Percentiles rank a stretch among this genome's conserved stretches.
These are phyloP conservation scores for Xanthorhoe designata DNA, from an alignment of 2,888 invertebrate species.

Conservation along the genomic window DNA sequence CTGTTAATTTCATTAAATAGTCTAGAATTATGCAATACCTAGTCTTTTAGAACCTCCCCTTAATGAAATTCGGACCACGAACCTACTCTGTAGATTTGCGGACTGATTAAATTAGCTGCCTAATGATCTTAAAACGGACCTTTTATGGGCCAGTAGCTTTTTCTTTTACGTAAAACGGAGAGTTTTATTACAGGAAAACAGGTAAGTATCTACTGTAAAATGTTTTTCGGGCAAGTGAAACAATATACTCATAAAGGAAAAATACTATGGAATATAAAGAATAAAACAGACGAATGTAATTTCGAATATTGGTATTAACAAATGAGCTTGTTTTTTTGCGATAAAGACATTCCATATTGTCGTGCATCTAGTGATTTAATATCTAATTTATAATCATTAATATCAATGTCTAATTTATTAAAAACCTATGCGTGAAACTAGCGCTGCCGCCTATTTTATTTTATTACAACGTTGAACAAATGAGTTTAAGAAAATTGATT, in stretches of 20 bases:
- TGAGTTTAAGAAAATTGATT: no score
- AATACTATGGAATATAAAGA: no score
- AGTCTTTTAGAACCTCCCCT: slow-evolving; percentile 48
- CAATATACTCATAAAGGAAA: not conserved
- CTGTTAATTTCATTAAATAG: no score
- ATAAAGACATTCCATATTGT: not conserved
- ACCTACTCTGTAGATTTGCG: slow-evolving; percentile 52
- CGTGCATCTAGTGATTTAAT: no score
- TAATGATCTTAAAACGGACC: slow-evolving; percentile 63
- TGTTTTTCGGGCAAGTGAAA: not conserved
- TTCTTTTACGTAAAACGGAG: slow-evolving; percentile 21
- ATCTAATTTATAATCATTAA: no score
- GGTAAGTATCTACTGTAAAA: not conserved
- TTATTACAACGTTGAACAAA: no score
- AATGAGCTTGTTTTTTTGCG: not conserved
- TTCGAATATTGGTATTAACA: not conserved
- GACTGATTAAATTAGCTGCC: slow-evolving; percentile 69
- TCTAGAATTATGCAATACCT: not conserved
- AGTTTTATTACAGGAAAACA: slow-evolving; percentile 21
- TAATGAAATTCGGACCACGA: slow-evolving; percentile 67
- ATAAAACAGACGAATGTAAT: no score
- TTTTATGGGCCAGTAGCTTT: slow-evolving; percentile 46
- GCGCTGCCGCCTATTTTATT: no score
- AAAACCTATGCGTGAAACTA: no score
- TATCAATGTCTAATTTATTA: no score